phyloP scores from a whole-genome alignment of 1,140 invertebrate genomes.

The Euglossa dilemma region DNA sequence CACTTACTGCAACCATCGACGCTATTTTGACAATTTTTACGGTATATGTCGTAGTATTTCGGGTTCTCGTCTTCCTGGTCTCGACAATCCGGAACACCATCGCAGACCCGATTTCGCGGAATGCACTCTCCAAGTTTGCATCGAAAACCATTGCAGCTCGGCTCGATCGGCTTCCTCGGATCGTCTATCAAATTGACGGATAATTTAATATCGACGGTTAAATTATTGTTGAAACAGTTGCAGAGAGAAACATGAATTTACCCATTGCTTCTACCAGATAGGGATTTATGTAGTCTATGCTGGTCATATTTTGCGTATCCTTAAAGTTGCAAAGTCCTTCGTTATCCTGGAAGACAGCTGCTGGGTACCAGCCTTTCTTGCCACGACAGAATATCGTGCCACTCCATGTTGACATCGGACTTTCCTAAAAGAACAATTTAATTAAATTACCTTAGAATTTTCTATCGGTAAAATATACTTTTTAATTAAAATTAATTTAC shows the following conservation, averaged over 20 bases:
- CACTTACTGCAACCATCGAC: constrained; percentile 72
- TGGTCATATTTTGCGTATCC: constrained; percentile 76
- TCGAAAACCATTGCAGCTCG: constrained; percentile 84
- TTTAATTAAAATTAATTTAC: constrained; percentile 67
- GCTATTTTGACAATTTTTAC: constrained; percentile 67
- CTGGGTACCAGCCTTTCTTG: constrained; percentile 85
- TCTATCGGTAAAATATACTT: not conserved
- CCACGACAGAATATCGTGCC: constrained; percentile 85
- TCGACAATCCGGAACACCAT: constrained; percentile 88
- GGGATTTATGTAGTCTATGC: constrained; percentile 81
- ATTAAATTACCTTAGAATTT: no score
- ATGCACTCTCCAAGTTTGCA: constrained; percentile 89
- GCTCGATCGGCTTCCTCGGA: constrained; percentile 34
- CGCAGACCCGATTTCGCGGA: constrained; percentile 85
- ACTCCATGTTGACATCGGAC: constrained; percentile 79
- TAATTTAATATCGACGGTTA: not conserved
- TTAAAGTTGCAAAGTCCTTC: constrained; percentile 82
- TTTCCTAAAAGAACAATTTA: constrained; percentile 17
- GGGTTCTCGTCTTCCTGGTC: constrained; percentile 85
- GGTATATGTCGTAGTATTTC: constrained; percentile 79
- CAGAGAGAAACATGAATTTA: constrained; percentile 54
- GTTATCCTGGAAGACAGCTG: constrained; percentile 83
- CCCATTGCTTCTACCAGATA: constrained; percentile 80
- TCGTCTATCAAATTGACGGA: not conserved
- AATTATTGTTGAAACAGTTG: no score